These are phyloP conservation scores for Alligator mississippiensis DNA, from an alignment of 2,113 vertebrate genomes.

Conservation along the genomic window DNA sequence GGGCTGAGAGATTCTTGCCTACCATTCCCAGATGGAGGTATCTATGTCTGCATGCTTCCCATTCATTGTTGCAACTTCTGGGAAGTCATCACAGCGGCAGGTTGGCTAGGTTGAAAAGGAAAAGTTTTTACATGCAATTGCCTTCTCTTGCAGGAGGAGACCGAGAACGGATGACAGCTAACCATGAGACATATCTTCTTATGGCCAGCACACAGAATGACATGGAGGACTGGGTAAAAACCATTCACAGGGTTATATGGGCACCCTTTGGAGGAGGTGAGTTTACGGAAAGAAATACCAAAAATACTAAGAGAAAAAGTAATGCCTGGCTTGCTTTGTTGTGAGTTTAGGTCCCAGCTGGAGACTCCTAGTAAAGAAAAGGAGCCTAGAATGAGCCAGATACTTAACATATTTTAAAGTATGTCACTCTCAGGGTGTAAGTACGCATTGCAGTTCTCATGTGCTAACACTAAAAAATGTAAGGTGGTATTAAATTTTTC, in stretches of 20 bases:
- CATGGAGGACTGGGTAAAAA: constrained; percentile 99
- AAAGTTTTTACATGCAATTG: constrained; percentile 17
- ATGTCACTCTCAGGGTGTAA: no score
- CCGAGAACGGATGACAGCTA: constrained; percentile 97
- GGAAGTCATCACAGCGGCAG: background rate
- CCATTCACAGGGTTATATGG: constrained; percentile 98
- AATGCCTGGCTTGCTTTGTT: background rate
- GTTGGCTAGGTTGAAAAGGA: background rate
- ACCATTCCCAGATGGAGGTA: background rate
- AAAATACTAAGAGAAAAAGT: background rate
- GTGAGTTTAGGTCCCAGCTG: background rate
- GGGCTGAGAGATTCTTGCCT: background rate
- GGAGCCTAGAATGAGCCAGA: background rate
- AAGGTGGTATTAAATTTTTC: no score
- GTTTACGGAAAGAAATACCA: constrained; percentile 34
- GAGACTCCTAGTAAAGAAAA: background rate
- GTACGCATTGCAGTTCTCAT: no score
- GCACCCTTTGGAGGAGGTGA: constrained; percentile 98
- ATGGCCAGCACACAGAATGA: constrained; percentile 99
- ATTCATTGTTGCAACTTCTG: background rate
- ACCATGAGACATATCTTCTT: constrained; percentile 99
- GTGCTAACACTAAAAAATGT: no score
- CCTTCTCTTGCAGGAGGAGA: constrained; percentile 87
- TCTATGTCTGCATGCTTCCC: background rate
- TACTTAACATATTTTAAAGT: background rate